Evolutionary conservation across 2,113 vertebrate genomes (phyloP).

Genomic region (Collichthys lucidus): DNA sequence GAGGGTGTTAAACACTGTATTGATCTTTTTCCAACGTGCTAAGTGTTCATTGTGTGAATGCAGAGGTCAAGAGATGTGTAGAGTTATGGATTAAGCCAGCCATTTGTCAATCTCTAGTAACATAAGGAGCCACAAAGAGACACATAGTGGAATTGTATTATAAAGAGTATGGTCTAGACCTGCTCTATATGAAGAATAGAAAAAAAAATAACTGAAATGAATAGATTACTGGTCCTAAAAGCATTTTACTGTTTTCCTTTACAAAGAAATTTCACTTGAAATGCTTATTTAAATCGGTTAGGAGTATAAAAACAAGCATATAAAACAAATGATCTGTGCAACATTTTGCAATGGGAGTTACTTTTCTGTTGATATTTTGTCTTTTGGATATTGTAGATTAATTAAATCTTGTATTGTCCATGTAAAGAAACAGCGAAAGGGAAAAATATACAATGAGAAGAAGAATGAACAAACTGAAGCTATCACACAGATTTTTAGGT

Average conservation of each 20-base stretch:
- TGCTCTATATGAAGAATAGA: too few relatives aligned
- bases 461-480: slow-evolving; percentile 14
- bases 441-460: neutral
- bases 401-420: neutral
- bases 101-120: neutral
- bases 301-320: too few relatives aligned
- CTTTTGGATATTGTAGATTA: neutral
- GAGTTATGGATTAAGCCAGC: neutral
- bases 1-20: slow-evolving; percentile 35
- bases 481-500: slow-evolving; percentile 8
- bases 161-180: too few relatives aligned
- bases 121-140: neutral
- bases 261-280: neutral
- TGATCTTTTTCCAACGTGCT: slow-evolving; percentile 11
- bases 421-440: neutral
- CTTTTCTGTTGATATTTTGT: neutral
- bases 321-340: neutral
- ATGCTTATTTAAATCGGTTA: neutral
- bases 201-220: neutral
- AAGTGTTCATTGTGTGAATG: slow-evolving; percentile 22
- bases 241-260: neutral
- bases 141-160: too few relatives aligned
- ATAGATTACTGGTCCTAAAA: neutral
- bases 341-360: neutral
- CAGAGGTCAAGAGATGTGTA: neutral